These are phyloP conservation scores for Arremon aurantiirostris DNA, from an alignment of 2,797 vertebrate genomes.

Conservation along the genomic window DNA sequence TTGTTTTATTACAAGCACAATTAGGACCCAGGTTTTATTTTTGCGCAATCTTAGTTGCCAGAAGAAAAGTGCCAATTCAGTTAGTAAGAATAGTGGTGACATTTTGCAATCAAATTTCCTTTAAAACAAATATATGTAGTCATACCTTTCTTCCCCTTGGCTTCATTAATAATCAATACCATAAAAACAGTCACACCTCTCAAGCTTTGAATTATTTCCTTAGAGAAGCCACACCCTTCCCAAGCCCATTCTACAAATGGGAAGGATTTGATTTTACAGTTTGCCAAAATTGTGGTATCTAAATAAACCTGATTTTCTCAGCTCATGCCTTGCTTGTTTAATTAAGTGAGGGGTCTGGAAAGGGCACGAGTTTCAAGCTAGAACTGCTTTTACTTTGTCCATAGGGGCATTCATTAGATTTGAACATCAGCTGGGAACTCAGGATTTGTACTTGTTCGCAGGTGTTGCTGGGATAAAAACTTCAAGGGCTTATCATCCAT, in stretches of 20 bases:
- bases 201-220: slow-evolving; percentile 29
- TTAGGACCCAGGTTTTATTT: not conserved
- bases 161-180: slow-evolving; percentile 39
- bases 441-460: not conserved
- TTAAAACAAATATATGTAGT: not conserved
- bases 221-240: not conserved
- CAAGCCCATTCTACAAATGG: not conserved
- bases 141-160: not conserved
- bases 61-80: not conserved
- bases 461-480: not conserved
- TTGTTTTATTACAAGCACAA: not conserved
- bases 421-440: not conserved
- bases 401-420: not conserved
- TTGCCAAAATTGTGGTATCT: not conserved
- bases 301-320: not conserved
- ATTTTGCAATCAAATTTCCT: not conserved
- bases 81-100: not conserved
- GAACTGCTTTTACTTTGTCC: not conserved
- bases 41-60: not conserved
- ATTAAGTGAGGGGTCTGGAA: not conserved
- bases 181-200: slow-evolving; percentile 26
- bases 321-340: not conserved
- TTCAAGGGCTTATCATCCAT: not conserved
- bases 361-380: not conserved
- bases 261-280: slow-evolving; percentile 8